Evolutionary conservation across 1,140 invertebrate genomes (phyloP).

Genomic region (Drosophila nannoptera): DNA sequence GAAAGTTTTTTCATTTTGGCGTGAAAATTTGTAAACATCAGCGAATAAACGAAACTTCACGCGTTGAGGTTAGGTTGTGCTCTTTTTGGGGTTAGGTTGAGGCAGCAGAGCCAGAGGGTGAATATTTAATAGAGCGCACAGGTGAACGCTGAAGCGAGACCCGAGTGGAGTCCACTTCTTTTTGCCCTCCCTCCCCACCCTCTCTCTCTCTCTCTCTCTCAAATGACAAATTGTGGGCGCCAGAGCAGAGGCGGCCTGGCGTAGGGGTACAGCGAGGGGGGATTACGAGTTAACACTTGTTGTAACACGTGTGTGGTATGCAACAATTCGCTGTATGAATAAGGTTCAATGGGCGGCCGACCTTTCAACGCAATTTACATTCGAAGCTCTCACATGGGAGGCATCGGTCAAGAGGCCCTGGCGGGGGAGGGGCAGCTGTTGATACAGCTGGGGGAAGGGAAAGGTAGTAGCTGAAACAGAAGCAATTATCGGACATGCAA

Average conservation of each 20-base stretch:
- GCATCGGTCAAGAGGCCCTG: neutral
- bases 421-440: too few relatives aligned
- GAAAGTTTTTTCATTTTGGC: conserved; percentile 74
- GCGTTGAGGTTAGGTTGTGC: neutral
- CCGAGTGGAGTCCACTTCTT: neutral
- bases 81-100: neutral
- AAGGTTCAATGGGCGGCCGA: conserved; percentile 47
- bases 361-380: conserved; percentile 71
- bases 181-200: conserved; percentile 1
- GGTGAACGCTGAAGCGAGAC: conserved; percentile 27
- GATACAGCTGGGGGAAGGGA: too few relatives aligned
- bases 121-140: conserved; percentile 70
- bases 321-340: conserved; percentile 37
- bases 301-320: conserved; percentile 36
- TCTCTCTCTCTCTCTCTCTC: conserved; percentile 16
- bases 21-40: conserved; percentile 77
- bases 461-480: too few relatives aligned
- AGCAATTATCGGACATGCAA: too few relatives aligned
- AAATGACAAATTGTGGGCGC: conserved; percentile 69
- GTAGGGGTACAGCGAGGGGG: conserved; percentile 20
- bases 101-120: conserved; percentile 43
- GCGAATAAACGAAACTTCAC: conserved; percentile 66
- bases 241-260: conserved; percentile 14
- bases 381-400: conserved; percentile 55
- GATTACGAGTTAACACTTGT: conserved; percentile 70